Conservation (phyloP, 2,113 vertebrate species). For the Phaetusa simplex region DNA sequence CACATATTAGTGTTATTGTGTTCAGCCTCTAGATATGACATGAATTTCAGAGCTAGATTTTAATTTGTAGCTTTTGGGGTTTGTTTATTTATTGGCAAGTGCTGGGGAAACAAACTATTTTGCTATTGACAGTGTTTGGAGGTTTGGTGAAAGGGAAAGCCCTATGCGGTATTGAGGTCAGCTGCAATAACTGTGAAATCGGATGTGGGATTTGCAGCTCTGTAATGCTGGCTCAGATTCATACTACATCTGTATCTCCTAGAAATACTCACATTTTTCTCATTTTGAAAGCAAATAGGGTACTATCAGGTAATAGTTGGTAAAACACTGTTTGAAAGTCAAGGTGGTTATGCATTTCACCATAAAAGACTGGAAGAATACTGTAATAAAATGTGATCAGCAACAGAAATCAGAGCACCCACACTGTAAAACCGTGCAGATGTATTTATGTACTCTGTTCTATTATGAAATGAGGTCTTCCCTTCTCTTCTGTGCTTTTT, state of each 20-base stretch:
- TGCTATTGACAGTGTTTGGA: background rate
- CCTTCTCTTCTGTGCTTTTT: background rate
- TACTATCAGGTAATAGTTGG: background rate
- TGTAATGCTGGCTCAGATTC: background rate
- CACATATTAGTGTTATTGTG: background rate
- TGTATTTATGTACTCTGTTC: background rate
- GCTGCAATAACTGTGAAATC: background rate
- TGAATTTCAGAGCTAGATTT: background rate
- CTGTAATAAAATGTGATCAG: background rate
- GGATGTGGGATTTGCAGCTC: background rate
- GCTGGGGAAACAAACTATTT: background rate
- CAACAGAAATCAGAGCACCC: background rate
- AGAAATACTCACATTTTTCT: background rate
- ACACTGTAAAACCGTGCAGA: background rate
- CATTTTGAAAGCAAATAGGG: background rate
- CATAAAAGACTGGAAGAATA: background rate
- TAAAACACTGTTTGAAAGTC: background rate
- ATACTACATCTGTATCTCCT: background rate
- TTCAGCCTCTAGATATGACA: background rate
- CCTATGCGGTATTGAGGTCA: conserved; percentile 42
- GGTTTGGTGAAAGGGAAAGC: background rate
- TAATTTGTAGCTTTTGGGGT: background rate
- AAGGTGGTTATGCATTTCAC: background rate
- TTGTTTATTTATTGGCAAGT: background rate
- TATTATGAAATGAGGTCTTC: background rate